phyloP scores from a whole-genome alignment of 2,797 vertebrate genomes.

The Tinamus major region DNA sequence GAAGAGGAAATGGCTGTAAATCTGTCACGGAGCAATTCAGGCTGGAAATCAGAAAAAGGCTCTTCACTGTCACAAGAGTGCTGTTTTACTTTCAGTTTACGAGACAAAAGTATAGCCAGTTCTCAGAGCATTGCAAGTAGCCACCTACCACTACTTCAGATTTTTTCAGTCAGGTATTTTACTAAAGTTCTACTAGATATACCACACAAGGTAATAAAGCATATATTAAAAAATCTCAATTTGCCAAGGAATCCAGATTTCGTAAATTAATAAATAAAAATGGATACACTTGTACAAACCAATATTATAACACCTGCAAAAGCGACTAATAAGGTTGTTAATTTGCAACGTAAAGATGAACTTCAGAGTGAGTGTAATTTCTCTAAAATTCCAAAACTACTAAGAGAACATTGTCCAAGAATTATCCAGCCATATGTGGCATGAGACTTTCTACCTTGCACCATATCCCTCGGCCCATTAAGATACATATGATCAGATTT shows the following conservation, averaged over 20 bases:
- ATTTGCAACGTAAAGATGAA: background rate
- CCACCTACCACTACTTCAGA: background rate
- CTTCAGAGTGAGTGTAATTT: background rate
- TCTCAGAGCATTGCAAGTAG: background rate
- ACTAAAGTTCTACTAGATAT: background rate
- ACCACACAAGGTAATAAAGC: background rate
- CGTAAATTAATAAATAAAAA: background rate
- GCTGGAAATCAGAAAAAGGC: background rate
- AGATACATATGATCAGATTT: background rate
- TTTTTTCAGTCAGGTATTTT: background rate
- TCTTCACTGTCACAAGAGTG: background rate
- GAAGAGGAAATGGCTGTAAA: background rate
- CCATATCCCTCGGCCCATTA: background rate
- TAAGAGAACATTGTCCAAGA: background rate
- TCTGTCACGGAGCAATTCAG: background rate
- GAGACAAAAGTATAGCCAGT: background rate
- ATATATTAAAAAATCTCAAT: background rate
- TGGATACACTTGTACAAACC: background rate
- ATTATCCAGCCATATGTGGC: background rate
- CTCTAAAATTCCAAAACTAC: background rate
- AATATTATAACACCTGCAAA: background rate
- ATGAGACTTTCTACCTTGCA: background rate
- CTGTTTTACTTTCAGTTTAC: background rate
- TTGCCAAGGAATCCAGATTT: background rate
- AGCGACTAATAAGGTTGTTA: background rate